phyloP scores from a whole-genome alignment of 2,888 invertebrate species.

The Erynnis tages region DNA sequence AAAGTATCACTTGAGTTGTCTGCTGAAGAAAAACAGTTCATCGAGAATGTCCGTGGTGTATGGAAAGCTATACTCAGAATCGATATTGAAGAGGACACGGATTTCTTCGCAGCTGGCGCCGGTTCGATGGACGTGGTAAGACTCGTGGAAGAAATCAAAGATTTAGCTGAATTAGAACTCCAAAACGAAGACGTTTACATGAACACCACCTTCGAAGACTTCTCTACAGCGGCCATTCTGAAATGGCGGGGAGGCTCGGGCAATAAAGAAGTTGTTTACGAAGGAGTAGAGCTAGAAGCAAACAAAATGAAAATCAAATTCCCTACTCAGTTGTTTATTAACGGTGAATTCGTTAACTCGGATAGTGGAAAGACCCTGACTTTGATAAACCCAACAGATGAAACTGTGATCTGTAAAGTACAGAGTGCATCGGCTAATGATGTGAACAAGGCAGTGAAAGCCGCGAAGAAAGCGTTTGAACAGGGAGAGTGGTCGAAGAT shows the following conservation, averaged over 20 bases:
- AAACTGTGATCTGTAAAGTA: constrained; percentile 88
- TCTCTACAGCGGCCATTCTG: constrained; percentile 85
- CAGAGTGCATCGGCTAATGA: constrained; percentile 89
- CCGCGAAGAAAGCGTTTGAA: constrained; percentile 93
- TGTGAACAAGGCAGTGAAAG: constrained; percentile 92
- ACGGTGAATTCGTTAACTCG: constrained; percentile 93
- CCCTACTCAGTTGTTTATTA: constrained; percentile 94
- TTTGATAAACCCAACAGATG: constrained; percentile 92
- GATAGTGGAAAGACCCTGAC: constrained; percentile 83
- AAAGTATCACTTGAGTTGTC: constrained; percentile 84
- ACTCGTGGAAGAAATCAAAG: constrained; percentile 95
- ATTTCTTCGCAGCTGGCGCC: constrained; percentile 97
- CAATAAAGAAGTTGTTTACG: constrained; percentile 83
- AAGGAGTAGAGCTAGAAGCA: constrained; percentile 87
- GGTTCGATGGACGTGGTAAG: constrained; percentile 98
- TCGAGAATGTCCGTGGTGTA: constrained; percentile 84
- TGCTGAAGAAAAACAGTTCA: constrained; percentile 86
- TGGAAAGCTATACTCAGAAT: constrained; percentile 93
- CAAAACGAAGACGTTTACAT: constrained; percentile 96
- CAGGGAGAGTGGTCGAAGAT: constrained; percentile 97
- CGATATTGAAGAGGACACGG: constrained; percentile 88
- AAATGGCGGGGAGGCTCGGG: constrained; percentile 83
- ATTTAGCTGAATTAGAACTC: constrained; percentile 87
- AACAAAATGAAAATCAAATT: constrained; percentile 93
- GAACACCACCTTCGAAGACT: constrained; percentile 94